phyloP scores from a whole-genome alignment of 2,113 vertebrate genomes.

The rabbit (Oryctolagus cuniculus) region DNA sequence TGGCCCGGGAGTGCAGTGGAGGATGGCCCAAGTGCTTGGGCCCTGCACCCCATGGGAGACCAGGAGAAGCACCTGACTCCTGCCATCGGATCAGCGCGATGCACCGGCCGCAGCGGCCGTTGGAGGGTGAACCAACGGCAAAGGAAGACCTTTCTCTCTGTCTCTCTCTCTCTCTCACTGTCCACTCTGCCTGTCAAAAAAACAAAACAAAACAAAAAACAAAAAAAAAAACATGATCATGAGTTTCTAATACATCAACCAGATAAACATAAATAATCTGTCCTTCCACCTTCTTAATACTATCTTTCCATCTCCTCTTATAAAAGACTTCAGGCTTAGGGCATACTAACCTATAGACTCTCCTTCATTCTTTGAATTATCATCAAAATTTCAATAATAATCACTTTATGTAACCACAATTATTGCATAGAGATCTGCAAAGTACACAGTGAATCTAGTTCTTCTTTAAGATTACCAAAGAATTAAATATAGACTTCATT shows the following conservation, averaged over 20 bases:
- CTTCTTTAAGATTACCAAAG: constrained; percentile 10
- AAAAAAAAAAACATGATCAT: too few species aligned
- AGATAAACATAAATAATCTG: background rate
- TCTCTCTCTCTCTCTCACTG: too few species aligned
- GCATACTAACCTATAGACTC: background rate
- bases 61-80: too few species aligned
- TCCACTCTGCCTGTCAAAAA: too few species aligned
- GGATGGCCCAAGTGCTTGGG: too few species aligned
- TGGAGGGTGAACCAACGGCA: too few species aligned
- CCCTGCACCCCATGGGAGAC: too few species aligned
- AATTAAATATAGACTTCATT: background rate
- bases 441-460: background rate
- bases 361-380: background rate
- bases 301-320: constrained; percentile 25
- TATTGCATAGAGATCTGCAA: background rate
- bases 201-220: too few species aligned
- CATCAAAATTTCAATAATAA: constrained; percentile 33
- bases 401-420: background rate
- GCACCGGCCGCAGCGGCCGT: too few species aligned
- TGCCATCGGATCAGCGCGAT: too few species aligned
- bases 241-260: background rate
- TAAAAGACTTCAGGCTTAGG: background rate
- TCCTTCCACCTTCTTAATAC: background rate
- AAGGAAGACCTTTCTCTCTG: too few species aligned
- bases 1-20: too few species aligned